A percentile compares a stretch with the other conserved stretches of the same genome.
These are phyloP conservation scores for Prionace glauca DNA, from an alignment of 2,797 vertebrate genomes.

Conservation along the genomic window DNA sequence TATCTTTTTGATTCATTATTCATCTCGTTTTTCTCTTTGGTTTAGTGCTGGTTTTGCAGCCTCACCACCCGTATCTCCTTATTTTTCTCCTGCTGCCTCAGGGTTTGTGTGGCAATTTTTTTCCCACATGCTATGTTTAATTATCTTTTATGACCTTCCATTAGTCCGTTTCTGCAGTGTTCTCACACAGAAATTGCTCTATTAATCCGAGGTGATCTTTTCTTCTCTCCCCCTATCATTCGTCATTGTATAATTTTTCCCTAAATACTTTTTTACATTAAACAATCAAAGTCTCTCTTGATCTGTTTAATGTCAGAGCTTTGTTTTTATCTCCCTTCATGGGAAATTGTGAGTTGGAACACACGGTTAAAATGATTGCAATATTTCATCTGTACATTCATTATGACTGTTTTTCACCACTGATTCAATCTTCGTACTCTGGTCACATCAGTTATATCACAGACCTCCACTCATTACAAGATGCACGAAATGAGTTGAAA, in stretches of 20 bases:
- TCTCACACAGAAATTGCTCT: neutral
- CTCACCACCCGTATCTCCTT: neutral
- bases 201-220: slow-evolving; percentile 27
- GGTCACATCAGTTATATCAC: neutral
- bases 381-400: neutral
- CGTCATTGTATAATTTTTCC: slow-evolving; percentile 24
- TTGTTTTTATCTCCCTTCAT: neutral
- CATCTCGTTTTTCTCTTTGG: neutral
- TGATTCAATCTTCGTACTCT: neutral
- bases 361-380: neutral
- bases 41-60: neutral
- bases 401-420: neutral
- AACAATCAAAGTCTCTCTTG: neutral
- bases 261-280: neutral
- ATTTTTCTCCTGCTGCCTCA: neutral
- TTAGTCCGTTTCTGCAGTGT: neutral
- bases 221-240: slow-evolving; percentile 3
- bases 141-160: slow-evolving; percentile 25
- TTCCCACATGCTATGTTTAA: slow-evolving; percentile 28
- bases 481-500: neutral
- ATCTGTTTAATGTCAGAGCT: neutral
- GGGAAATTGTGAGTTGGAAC: neutral
- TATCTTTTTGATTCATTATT: neutral
- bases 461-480: neutral
- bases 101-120: neutral